Evolutionary conservation across 2,113 vertebrate species (phyloP).

Genomic region (Sander lucioperca): DNA sequence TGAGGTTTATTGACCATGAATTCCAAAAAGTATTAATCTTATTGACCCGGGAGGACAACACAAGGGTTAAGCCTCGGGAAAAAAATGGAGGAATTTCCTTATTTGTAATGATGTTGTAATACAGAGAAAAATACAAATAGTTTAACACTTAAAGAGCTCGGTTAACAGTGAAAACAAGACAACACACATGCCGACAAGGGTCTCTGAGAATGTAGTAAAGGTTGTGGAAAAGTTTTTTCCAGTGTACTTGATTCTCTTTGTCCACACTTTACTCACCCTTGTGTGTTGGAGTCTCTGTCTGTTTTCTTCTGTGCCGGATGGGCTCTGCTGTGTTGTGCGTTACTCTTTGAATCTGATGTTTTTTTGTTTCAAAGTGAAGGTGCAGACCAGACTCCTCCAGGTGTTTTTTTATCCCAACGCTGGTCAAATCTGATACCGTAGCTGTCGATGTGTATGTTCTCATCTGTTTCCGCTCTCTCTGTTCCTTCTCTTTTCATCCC

Average conservation of each 20-base stretch:
- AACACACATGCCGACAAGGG: background rate
- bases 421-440: background rate
- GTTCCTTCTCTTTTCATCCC: background rate
- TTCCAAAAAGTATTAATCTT: too few relatives aligned
- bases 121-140: too few relatives aligned
- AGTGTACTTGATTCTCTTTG: background rate
- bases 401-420: background rate
- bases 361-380: background rate
- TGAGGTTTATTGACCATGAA: too few relatives aligned
- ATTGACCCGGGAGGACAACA: too few relatives aligned
- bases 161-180: too few relatives aligned
- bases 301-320: background rate
- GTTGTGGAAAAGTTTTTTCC: background rate
- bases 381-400: background rate
- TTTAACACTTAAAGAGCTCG: too few relatives aligned
- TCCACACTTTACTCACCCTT: background rate
- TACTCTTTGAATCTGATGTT: background rate
- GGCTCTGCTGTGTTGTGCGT: background rate
- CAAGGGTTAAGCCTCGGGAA: too few relatives aligned
- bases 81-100: too few relatives aligned
- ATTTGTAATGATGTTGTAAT: too few relatives aligned
- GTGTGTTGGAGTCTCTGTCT: background rate
- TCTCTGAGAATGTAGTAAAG: background rate
- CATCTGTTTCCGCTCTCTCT: background rate
- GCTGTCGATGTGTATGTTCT: background rate